Conservation (phyloP, 2,797 vertebrate species). For the Myotis myotis region DNA sequence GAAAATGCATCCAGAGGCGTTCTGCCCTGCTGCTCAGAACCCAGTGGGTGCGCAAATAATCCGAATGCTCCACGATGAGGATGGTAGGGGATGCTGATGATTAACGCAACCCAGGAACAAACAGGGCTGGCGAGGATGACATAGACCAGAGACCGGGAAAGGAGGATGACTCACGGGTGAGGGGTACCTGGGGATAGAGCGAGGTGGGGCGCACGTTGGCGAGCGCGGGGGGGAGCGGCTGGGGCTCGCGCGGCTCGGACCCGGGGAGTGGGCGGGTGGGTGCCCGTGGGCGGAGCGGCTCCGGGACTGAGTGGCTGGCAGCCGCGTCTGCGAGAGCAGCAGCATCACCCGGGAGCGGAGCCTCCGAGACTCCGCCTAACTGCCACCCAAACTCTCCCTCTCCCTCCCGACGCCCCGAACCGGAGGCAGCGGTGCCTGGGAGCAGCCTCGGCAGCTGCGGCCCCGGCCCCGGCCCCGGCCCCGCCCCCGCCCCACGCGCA, state of each 20-base stretch:
- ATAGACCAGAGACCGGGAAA: not conserved
- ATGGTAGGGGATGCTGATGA: constrained; percentile 50
- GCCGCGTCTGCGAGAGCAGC: constrained; percentile 64
- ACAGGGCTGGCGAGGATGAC: constrained; percentile 14
- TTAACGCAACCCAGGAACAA: constrained; percentile 38
- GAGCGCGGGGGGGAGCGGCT: constrained; percentile 35
- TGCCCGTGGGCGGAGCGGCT: constrained; percentile 69
- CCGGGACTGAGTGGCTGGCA: constrained; percentile 56
- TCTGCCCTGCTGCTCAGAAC: not conserved
- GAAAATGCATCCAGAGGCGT: not conserved
- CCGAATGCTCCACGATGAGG: constrained; percentile 27
- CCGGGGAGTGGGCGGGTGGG: constrained; percentile 51
- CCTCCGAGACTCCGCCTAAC: constrained; percentile 82
- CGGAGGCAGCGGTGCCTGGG: constrained; percentile 60
- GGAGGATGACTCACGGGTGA: constrained; percentile 71
- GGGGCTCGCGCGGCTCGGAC: constrained; percentile 74
- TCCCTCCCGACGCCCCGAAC: constrained; percentile 69
- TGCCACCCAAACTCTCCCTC: constrained; percentile 72
- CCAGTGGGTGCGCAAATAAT: not conserved
- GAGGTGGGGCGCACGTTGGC: constrained; percentile 10
- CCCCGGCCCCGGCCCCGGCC: constrained; percentile 75
- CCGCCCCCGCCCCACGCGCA: constrained; percentile 73
- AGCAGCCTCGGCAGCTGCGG: constrained; percentile 46
- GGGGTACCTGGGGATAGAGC: constrained; percentile 69
- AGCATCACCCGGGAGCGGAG: constrained; percentile 65